Evolutionary conservation across 2,113 vertebrate species (phyloP).

Genomic region (Stegastes partitus): DNA sequence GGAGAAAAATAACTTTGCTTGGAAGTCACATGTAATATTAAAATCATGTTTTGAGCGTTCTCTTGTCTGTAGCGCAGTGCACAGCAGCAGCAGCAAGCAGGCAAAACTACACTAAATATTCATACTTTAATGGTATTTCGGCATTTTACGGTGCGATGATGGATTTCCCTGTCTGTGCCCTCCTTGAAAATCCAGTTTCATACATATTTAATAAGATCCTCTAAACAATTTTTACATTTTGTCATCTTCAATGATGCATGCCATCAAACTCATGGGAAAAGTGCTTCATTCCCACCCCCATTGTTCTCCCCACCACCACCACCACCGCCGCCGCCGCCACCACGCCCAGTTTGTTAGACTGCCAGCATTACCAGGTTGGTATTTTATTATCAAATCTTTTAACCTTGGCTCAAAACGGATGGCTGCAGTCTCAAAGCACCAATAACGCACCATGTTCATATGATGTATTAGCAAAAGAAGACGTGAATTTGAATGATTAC

Average conservation of each 20-base stretch:
- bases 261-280: slow-evolving; percentile 79
- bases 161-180: slow-evolving; percentile 83
- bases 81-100: slow-evolving; percentile 41
- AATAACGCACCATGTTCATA: slow-evolving; percentile 53
- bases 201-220: slow-evolving; percentile 86
- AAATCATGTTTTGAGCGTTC: slow-evolving; percentile 59
- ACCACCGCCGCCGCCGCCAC: slow-evolving; percentile 23
- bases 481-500: slow-evolving; percentile 70
- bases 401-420: slow-evolving; percentile 61
- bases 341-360: slow-evolving; percentile 52
- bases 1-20: slow-evolving; percentile 57
- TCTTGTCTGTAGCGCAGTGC: slow-evolving; percentile 56
- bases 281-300: slow-evolving; percentile 47
- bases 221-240: slow-evolving; percentile 87
- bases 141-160: slow-evolving; percentile 82
- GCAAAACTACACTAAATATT: slow-evolving; percentile 81
- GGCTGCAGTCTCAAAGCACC: slow-evolving; percentile 39
- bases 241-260: slow-evolving; percentile 85
- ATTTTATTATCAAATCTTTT: slow-evolving; percentile 73
- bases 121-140: slow-evolving; percentile 82
- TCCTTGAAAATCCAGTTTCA: slow-evolving; percentile 84
- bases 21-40: slow-evolving; percentile 62
- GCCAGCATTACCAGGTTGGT: slow-evolving; percentile 58
- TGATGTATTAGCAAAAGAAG: slow-evolving; percentile 65
- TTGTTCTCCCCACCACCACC: slow-evolving; percentile 36